Percentiles rank a stretch among this genome's conserved stretches.
Conservation (phyloP, 2,797 vertebrate species). For the Dipus sagitta region DNA sequence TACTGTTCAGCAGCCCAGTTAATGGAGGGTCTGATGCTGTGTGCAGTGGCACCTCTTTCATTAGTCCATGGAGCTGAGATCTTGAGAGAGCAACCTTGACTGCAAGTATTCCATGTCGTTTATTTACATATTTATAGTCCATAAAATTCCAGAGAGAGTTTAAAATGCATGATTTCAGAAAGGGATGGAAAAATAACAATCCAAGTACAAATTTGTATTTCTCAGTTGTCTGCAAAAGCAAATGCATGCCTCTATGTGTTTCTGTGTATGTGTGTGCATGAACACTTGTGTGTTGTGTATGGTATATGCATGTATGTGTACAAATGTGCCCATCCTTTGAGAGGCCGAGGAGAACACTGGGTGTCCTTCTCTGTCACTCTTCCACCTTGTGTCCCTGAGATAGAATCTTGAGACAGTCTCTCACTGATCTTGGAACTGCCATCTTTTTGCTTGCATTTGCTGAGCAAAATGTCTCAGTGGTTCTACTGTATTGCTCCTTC, state of each 20-base stretch:
- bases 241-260: neutral
- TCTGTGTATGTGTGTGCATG: no score
- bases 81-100: neutral
- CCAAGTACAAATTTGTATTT: neutral
- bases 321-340: no score
- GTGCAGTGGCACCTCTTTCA: neutral
- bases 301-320: no score
- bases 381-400: no score
- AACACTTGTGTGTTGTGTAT: no score
- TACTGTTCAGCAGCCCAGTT: neutral
- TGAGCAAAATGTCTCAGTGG: no score
- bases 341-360: no score
- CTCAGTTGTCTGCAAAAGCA: conserved; percentile 12
- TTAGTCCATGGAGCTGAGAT: neutral
- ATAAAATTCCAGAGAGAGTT: neutral
- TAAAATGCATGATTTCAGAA: conserved; percentile 29
- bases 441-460: no score
- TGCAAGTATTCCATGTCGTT: neutral
- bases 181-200: neutral
- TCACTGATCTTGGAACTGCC: no score
- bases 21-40: neutral
- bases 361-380: no score
- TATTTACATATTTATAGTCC: neutral
- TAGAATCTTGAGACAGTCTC: no score
- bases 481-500: no score